Evolutionary conservation across 2,797 vertebrate genomes (phyloP).

Genomic region (Argentina silus): DNA sequence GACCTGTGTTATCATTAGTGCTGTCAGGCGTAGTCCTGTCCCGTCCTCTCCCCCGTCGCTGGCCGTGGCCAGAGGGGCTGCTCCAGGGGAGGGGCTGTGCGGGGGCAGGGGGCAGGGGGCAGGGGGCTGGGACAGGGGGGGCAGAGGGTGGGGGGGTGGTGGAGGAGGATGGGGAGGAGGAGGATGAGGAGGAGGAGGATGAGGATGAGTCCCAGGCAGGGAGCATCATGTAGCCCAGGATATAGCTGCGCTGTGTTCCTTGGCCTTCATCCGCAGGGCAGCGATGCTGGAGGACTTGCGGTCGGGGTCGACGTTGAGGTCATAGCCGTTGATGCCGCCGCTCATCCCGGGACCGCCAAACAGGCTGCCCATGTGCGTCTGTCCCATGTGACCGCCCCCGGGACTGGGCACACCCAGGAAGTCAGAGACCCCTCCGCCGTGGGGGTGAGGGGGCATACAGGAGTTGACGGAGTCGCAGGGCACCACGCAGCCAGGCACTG

Average conservation of each 20-base stretch:
- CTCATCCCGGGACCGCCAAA: slow-evolving; percentile 88
- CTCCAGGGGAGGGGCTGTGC: slow-evolving; percentile 39
- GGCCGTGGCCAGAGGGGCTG: slow-evolving; percentile 34
- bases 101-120: not conserved
- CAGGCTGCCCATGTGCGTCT: slow-evolving; percentile 96
- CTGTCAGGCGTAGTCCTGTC: slow-evolving; percentile 57
- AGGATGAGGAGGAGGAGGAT: slow-evolving; percentile 13
- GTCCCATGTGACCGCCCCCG: slow-evolving; percentile 89
- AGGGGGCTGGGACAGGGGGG: too few relatives aligned
- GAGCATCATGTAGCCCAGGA: slow-evolving; percentile 94
- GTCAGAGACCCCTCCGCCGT: slow-evolving; percentile 88
- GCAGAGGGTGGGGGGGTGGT: too few relatives aligned
- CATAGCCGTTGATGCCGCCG: slow-evolving; percentile 92
- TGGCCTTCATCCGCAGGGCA: slow-evolving; percentile 97
- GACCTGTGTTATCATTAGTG: slow-evolving; percentile 74
- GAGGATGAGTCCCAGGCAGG: slow-evolving; percentile 38
- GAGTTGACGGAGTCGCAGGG: slow-evolving; percentile 93
- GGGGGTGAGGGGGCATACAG: slow-evolving; percentile 97
- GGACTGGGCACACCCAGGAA: slow-evolving; percentile 91
- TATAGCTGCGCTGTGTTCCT: slow-evolving; percentile 99
- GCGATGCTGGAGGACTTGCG: slow-evolving; percentile 99
- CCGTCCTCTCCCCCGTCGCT: slow-evolving; percentile 42
- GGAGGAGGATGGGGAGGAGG: too few relatives aligned
- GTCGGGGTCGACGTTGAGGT: slow-evolving; percentile 95
- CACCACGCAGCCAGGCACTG: slow-evolving; percentile 93